These are phyloP conservation scores for Coilia nasus DNA, from an alignment of 2,797 vertebrate genomes.

Conservation along the genomic window DNA sequence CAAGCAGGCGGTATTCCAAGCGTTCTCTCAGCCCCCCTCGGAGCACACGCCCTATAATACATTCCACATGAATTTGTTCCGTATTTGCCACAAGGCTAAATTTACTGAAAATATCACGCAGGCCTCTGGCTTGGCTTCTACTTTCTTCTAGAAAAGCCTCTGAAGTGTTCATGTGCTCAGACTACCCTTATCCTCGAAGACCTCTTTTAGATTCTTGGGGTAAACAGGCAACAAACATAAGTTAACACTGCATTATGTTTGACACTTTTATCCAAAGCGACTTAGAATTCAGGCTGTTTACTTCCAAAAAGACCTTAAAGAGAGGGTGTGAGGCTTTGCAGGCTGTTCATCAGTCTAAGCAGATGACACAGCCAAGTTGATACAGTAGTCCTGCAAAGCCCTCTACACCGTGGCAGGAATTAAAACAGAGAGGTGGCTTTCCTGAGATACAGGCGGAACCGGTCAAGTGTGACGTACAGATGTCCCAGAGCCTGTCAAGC, in stretches of 20 bases:
- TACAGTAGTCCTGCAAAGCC: neutral
- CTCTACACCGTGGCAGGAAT: neutral
- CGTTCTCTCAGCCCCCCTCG: neutral
- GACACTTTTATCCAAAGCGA: too few species aligned
- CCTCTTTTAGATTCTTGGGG: too few species aligned
- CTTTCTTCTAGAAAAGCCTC: too few species aligned
- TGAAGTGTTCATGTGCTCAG: neutral
- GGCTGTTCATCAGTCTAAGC: neutral
- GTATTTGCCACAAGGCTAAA: neutral
- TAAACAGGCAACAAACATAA: neutral
- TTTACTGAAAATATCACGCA: neutral
- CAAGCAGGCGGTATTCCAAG: neutral
- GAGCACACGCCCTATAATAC: neutral
- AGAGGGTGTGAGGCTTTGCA: neutral
- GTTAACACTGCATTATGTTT: too few species aligned
- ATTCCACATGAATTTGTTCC: neutral
- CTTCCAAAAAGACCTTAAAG: neutral
- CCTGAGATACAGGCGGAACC: neutral
- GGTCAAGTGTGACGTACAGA: neutral
- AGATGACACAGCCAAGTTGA: neutral
- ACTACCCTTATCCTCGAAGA: neutral
- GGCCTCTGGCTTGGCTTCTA: neutral
- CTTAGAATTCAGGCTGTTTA: neutral
- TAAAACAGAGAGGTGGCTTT: neutral
- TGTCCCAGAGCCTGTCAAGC: neutral